Conservation (phyloP, 1,140 invertebrate genomes). For the Hycleus cichorii region DNA sequence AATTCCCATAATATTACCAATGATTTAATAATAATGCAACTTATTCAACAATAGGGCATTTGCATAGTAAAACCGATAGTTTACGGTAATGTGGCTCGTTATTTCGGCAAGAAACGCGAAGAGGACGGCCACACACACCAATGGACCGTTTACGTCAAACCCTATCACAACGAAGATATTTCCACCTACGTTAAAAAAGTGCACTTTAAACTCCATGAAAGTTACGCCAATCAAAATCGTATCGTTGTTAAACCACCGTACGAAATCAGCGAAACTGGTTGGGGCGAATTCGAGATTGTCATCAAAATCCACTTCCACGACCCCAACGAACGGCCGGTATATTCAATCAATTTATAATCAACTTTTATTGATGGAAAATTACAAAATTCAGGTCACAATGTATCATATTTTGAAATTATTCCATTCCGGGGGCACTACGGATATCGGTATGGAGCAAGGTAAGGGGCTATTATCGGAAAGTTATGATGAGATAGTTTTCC, state of each 20-base stretch:
- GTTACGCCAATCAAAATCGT: constrained; percentile 91
- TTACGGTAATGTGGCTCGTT: constrained; percentile 92
- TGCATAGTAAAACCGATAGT: constrained; percentile 93
- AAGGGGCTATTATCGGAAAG: constrained; percentile 86
- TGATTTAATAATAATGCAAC: constrained; percentile 12
- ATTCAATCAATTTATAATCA: no score
- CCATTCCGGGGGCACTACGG: constrained; percentile 59
- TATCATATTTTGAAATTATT: constrained; percentile 96
- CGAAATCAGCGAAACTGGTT: constrained; percentile 97
- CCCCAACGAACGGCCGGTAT: constrained; percentile 81
- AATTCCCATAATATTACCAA: background rate
- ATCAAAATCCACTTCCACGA: constrained; percentile 98
- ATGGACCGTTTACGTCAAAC: constrained; percentile 97
- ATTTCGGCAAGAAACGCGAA: constrained; percentile 96
- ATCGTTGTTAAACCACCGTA: constrained; percentile 92
- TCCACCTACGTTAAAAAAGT: constrained; percentile 93
- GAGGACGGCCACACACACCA: constrained; percentile 98
- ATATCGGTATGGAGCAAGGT: constrained; percentile 57
- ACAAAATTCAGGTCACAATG: constrained; percentile 56
- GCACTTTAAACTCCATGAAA: constrained; percentile 96
- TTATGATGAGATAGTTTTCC: constrained; percentile 97
- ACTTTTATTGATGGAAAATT: no score
- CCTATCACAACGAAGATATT: constrained; percentile 91
- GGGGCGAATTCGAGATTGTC: constrained; percentile 99
- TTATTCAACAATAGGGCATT: constrained; percentile 58